Evolutionary conservation across 2,797 vertebrate species (phyloP).

Genomic region (Eleutherodactylus coqui): DNA sequence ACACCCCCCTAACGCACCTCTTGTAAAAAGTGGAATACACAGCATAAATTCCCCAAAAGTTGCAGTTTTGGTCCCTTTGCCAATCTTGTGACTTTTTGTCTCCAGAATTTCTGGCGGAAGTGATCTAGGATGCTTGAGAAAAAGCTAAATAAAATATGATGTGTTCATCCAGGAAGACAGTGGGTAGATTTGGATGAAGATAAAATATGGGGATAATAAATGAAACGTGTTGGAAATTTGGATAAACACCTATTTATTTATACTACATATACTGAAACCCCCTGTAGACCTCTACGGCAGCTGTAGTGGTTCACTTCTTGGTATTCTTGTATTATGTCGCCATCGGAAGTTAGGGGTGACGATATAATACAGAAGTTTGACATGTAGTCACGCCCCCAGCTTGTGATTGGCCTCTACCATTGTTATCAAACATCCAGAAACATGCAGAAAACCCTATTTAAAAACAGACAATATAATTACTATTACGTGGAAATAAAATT

Average conservation of each 20-base stretch:
- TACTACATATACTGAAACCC: background rate
- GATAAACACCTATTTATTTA: background rate
- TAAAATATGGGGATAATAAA: background rate
- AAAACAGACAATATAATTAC: background rate
- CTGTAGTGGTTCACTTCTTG: background rate
- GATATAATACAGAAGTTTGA: too few relatives aligned
- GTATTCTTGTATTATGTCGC: too few relatives aligned
- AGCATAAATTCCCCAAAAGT: too few relatives aligned
- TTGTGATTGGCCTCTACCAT: too few relatives aligned
- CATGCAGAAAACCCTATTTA: background rate
- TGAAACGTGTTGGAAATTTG: background rate
- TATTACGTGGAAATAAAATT: background rate
- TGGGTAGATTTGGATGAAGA: background rate
- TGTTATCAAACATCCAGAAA: slow-evolving; percentile 5
- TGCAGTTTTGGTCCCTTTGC: too few relatives aligned
- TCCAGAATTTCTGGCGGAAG: too few relatives aligned
- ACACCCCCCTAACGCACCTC: too few relatives aligned
- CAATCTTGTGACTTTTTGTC: background rate
- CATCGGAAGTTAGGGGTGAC: too few relatives aligned
- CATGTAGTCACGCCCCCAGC: too few relatives aligned
- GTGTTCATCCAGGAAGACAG: background rate
- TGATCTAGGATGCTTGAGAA: background rate
- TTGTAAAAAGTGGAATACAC: too few relatives aligned
- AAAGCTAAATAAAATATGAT: background rate
- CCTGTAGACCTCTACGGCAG: background rate